A percentile compares a stretch with the other conserved stretches of the same genome.
Evolutionary conservation across 2,797 vertebrate species (phyloP).

Genomic region (Triplophysa bombifrons): DNA sequence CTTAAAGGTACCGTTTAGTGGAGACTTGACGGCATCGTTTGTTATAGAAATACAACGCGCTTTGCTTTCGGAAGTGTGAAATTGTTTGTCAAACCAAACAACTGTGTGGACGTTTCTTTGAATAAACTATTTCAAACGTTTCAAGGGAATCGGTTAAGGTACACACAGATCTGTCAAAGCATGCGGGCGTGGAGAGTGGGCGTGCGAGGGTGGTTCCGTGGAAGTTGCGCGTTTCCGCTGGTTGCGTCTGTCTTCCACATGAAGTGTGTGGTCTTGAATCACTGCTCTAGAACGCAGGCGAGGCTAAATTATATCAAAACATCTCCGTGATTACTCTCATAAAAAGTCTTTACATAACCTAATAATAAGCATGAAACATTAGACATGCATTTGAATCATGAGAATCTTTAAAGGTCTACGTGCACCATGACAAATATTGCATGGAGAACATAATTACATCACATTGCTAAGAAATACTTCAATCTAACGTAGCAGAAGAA

Average conservation of each 20-base stretch:
- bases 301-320: neutral
- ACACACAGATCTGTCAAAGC: slow-evolving; percentile 42
- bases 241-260: slow-evolving; percentile 41
- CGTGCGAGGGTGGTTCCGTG: slow-evolving; percentile 61
- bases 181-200: slow-evolving; percentile 50
- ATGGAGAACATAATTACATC: neutral
- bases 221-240: slow-evolving; percentile 60
- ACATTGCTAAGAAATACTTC: neutral
- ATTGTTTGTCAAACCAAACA: neutral
- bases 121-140: slow-evolving; percentile 21
- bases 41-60: neutral
- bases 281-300: slow-evolving; percentile 3
- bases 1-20: slow-evolving; percentile 47
- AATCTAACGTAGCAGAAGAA: slow-evolving; percentile 9
- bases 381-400: too few relatives aligned
- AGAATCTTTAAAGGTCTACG: neutral
- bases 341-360: slow-evolving; percentile 8
- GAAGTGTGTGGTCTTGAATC: slow-evolving; percentile 33
- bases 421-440: neutral
- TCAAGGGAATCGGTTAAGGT: slow-evolving; percentile 8
- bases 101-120: slow-evolving; percentile 18
- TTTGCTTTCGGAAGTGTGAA: neutral
- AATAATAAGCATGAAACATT: neutral
- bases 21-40: neutral
- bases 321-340: neutral